Evolutionary conservation across 2,888 invertebrate species (phyloP).

Genomic region (Glomeris marginata): DNA sequence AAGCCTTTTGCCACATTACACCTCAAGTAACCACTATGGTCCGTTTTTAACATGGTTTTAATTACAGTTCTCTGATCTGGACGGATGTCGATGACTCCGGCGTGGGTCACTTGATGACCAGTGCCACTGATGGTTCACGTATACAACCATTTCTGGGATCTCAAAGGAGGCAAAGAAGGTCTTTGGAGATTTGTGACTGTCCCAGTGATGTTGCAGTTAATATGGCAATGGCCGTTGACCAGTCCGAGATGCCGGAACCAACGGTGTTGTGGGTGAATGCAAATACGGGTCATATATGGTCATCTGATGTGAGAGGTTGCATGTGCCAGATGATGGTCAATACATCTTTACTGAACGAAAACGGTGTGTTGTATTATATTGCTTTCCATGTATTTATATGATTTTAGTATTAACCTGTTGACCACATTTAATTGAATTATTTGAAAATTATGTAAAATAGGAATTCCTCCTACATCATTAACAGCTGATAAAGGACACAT

Average conservation of each 20-base stretch:
- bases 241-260: conserved; percentile 34
- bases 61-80: conserved; percentile 52
- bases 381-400: neutral
- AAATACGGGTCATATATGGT: conserved; percentile 35
- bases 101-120: conserved; percentile 45
- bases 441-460: conserved; percentile 22
- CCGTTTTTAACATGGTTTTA: conserved; percentile 18
- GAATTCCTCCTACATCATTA: conserved; percentile 48
- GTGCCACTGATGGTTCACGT: conserved; percentile 24
- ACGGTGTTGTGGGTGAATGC: conserved; percentile 48
- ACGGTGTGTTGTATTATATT: neutral
- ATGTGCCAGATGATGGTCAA: conserved; percentile 44
- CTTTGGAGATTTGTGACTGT: conserved; percentile 42
- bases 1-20: too few relatives aligned
- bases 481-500: conserved; percentile 54
- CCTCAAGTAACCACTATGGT: too few relatives aligned
- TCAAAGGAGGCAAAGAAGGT: neutral
- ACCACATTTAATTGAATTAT: conserved; percentile 1
- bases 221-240: conserved; percentile 50
- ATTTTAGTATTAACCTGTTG: conserved; percentile 2
- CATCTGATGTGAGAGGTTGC: conserved; percentile 51
- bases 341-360: conserved; percentile 25
- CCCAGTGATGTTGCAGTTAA: conserved; percentile 45
- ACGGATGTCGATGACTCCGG: conserved; percentile 48
- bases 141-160: conserved; percentile 15